These are phyloP conservation scores for Euwallacea fornicatus DNA, from an alignment of 1,140 invertebrate species.

Conservation along the genomic window DNA sequence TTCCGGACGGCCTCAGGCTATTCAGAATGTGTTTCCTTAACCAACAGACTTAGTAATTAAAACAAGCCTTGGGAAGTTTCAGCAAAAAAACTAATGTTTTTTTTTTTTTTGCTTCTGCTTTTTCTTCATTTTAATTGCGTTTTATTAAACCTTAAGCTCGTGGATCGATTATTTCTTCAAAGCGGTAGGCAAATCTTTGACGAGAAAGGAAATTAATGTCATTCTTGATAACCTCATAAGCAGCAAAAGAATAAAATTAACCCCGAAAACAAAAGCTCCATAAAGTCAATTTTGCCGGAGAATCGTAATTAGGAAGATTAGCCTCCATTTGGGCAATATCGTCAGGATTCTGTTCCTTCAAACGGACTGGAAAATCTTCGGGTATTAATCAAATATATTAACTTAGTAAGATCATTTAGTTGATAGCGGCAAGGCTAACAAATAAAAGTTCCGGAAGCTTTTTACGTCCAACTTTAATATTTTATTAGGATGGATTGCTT, in stretches of 20 bases:
- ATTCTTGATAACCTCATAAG: not conserved
- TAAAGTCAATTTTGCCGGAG: constrained; percentile 8
- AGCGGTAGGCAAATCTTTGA: too few species aligned
- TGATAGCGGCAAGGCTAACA: constrained; percentile 14
- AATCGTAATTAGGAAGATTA: constrained; percentile 21
- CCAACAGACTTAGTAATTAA: too few species aligned
- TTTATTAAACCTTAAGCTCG: too few species aligned
- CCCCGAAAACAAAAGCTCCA: not conserved
- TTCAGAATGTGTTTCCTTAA: not conserved
- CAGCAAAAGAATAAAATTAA: constrained; percentile 4
- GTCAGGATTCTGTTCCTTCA: constrained; percentile 3
- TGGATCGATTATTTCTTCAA: too few species aligned
- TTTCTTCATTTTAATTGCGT: too few species aligned
- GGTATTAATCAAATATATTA: constrained; percentile 22
- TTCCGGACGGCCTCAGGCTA: not conserved
- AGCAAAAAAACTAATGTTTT: too few species aligned
- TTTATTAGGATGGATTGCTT: constrained; percentile 11
- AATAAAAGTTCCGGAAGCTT: constrained; percentile 10
- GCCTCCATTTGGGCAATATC: constrained; percentile 10
- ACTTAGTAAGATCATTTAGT: constrained; percentile 21
- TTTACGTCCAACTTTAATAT: constrained; percentile 19
- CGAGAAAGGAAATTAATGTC: too few species aligned
- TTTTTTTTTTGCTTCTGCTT: too few species aligned
- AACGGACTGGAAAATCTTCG: constrained; percentile 21
- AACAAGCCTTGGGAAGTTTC: too few species aligned